These are phyloP conservation scores for Leucoptera coffeella DNA, from an alignment of 2,888 invertebrate genomes.

Conservation along the genomic window DNA sequence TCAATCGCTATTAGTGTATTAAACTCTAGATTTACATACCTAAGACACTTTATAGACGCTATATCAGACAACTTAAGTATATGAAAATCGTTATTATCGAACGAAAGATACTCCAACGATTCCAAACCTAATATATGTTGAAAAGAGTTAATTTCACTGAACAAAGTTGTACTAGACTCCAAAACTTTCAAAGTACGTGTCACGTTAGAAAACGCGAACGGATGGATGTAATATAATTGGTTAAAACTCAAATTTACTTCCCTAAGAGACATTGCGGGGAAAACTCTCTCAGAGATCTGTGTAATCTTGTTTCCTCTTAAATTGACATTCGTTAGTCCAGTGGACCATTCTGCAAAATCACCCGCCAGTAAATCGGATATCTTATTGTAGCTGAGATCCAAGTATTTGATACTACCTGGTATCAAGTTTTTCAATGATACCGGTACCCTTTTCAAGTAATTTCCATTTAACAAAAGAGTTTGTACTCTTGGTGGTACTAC, in stretches of 20 bases:
- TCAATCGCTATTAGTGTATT: slow-evolving; percentile 72
- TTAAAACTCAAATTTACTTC: slow-evolving; percentile 91
- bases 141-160: slow-evolving; percentile 71
- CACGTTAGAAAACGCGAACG: slow-evolving; percentile 72
- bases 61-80: slow-evolving; percentile 66
- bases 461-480: slow-evolving; percentile 75
- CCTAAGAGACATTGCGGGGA: slow-evolving; percentile 68
- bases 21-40: slow-evolving; percentile 81
- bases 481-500: slow-evolving; percentile 63
- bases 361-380: slow-evolving; percentile 70
- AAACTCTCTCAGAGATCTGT: slow-evolving; percentile 63
- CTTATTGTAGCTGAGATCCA: slow-evolving; percentile 84
- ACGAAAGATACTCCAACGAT: slow-evolving; percentile 73
- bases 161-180: slow-evolving; percentile 81
- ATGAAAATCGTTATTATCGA: slow-evolving; percentile 84
- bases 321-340: slow-evolving; percentile 71
- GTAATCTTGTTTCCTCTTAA: slow-evolving; percentile 80
- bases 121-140: slow-evolving; percentile 68
- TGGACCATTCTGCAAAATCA: slow-evolving; percentile 75
- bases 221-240: slow-evolving; percentile 75
- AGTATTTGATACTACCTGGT: slow-evolving; percentile 66
- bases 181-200: slow-evolving; percentile 71
- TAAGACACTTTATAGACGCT: slow-evolving; percentile 60
- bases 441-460: slow-evolving; percentile 70
- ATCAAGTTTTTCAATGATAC: slow-evolving; percentile 65